A percentile compares a stretch with the other conserved stretches of the same genome.
These are phyloP conservation scores for Peromyscus aztecus DNA, from an alignment of 2,797 vertebrate species.

Conservation along the genomic window DNA sequence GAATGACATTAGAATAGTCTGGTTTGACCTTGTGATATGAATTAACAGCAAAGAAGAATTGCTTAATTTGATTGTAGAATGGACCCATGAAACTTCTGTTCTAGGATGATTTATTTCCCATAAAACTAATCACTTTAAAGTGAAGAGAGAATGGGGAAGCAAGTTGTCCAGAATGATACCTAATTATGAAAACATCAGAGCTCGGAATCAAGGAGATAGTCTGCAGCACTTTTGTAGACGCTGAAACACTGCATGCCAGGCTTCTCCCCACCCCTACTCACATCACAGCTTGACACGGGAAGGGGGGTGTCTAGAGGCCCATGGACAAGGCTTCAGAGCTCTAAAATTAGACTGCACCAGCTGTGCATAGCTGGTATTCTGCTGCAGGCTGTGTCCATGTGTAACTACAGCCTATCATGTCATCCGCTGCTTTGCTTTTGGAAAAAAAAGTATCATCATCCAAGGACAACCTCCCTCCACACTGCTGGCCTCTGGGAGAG, in stretches of 20 bases:
- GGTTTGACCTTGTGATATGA: neutral
- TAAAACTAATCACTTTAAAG: neutral
- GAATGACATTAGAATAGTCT: slow-evolving; percentile 56
- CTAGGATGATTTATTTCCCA: slow-evolving; percentile 51
- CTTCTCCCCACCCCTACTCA: neutral
- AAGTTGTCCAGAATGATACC: slow-evolving; percentile 32
- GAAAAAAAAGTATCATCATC: slow-evolving; percentile 36
- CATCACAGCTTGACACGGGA: neutral
- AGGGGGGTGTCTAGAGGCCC: slow-evolving; percentile 37
- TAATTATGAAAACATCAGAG: slow-evolving; percentile 50
- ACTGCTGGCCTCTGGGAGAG: neutral
- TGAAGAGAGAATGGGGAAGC: rapidly evolving
- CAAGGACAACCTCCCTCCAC: neutral
- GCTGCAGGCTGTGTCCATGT: neutral
- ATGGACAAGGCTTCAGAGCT: slow-evolving; percentile 13
- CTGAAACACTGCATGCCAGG: neutral
- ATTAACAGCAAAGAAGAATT: slow-evolving; percentile 57
- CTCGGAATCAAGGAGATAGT: slow-evolving; percentile 4
- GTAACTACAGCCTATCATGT: slow-evolving; percentile 2
- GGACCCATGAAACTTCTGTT: slow-evolving; percentile 3
- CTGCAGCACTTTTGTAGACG: slow-evolving; percentile 13
- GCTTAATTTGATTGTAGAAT: neutral
- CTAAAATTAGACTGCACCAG: slow-evolving; percentile 70
- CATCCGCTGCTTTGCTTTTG: slow-evolving; percentile 42
- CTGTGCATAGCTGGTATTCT: slow-evolving; percentile 55